Evolutionary conservation across 1,140 invertebrate genomes (phyloP).

Genomic region (Drosophila parvula): DNA sequence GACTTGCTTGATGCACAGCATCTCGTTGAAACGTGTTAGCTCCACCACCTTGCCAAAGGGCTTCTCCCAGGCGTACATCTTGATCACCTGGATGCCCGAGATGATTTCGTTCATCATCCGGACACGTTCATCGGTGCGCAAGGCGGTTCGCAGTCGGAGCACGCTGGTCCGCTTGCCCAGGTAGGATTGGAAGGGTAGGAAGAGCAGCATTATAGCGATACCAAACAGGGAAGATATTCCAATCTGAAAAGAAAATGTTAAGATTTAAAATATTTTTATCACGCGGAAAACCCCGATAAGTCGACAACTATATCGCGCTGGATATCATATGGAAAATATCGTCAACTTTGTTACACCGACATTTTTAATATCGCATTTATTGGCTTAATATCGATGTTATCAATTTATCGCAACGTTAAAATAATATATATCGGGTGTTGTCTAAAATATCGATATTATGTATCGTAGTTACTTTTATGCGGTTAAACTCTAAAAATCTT

Average conservation of each 20-base stretch:
- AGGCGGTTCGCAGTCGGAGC: slow-evolving; percentile 87
- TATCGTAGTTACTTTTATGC: no score
- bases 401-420: no score
- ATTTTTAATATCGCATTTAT: no score
- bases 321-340: no score
- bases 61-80: slow-evolving; percentile 96
- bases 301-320: no score
- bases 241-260: slow-evolving; percentile 42
- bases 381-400: no score
- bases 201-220: slow-evolving; percentile 90
- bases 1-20: slow-evolving; percentile 86
- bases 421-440: no score
- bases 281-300: no score
- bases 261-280: background rate
- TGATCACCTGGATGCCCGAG: slow-evolving; percentile 95
- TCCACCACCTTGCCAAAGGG: slow-evolving; percentile 89
- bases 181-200: slow-evolving; percentile 93
- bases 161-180: slow-evolving; percentile 89
- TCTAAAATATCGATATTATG: no score
- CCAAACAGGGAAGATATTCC: slow-evolving; percentile 89
- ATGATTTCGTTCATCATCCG: slow-evolving; percentile 95
- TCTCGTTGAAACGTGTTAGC: slow-evolving; percentile 85
- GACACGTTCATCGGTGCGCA: slow-evolving; percentile 92
- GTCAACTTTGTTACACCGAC: no score
- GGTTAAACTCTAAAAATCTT: no score